Evolutionary conservation across 2,113 vertebrate genomes (phyloP), one percentile per base, ranked within the genome.

Genomic region (Pleuronectes platessa): DNA sequence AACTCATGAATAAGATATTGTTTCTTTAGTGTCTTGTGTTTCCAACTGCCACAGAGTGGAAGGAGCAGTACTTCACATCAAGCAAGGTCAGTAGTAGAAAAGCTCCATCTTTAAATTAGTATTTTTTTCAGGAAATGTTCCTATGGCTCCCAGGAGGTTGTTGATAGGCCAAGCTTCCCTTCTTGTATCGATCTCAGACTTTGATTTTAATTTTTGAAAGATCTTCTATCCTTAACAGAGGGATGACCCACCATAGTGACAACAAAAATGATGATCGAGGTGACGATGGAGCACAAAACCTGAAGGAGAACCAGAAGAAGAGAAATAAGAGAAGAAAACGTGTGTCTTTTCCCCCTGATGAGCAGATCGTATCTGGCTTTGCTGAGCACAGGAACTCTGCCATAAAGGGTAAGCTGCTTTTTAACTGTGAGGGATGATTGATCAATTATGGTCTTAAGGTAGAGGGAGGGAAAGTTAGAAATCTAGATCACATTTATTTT

Each of bases 341-440:
- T 37, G 94, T 95, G 75, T 92, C 92, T 15, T 95, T 95, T 69
- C 92, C 94, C 14, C 91, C 93, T 0, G 94, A 94, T 40, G 93
- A 90, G 26, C 80, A 92, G 66, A 94, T 95, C 10, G 93, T 95
- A 23, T 94, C 92, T 0, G 89, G 90, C 21, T 93, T 93, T 74
- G 91, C 90, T 6, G 93, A 95, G 61, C 82, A 68, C 83, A 79
- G 63, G 56, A 74, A 84, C 27, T 5, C 62, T 14, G 77, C 61
- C 31, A 81, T 61, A 62, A 63, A 67, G 26, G 92, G 94, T 95
- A 61, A 92, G 91, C 45, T 78, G 15, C 61, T 65, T 14, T 75
- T 67, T 26, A 20, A 42, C 12, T 35, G 3, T 51, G 24, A 21
- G 8, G 53, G n/a, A 3, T 55, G 53, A 21, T 21, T 21, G 20